Evolutionary conservation across 2,888 invertebrate species (phyloP).

Genomic region (Sphinx pinastri): DNA sequence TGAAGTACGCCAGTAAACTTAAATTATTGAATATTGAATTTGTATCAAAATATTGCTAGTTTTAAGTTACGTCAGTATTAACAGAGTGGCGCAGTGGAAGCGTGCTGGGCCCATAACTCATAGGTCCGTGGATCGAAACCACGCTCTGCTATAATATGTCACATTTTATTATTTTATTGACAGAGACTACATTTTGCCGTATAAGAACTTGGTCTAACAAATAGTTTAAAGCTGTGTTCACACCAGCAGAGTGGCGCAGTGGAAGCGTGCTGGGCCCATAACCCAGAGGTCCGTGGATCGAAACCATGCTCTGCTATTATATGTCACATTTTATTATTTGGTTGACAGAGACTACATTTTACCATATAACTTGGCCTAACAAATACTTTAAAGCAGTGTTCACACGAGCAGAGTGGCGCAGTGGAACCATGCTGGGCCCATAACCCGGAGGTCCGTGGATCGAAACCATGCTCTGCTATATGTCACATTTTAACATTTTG

Average conservation of each 20-base stretch:
- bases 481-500: not conserved
- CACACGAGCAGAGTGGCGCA: conserved; percentile 57
- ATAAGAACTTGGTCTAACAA: not conserved
- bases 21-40: too few species aligned
- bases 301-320: conserved; percentile 90
- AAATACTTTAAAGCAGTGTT: conserved; percentile 17
- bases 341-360: too few species aligned
- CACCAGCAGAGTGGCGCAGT: conserved; percentile 91
- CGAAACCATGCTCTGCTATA: conserved; percentile 92
- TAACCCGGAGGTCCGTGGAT: conserved; percentile 97
- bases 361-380: too few species aligned
- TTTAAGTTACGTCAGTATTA: conserved; percentile 44
- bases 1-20: not conserved
- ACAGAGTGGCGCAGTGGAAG: conserved; percentile 94
- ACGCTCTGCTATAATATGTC: conserved; percentile 86
- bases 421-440: conserved; percentile 93
- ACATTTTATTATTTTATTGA: not conserved
- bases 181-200: too few species aligned
- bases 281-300: conserved; percentile 97
- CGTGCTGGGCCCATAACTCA: conserved; percentile 95
- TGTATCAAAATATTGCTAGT: not conserved
- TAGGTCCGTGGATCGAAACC: conserved; percentile 96
- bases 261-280: conserved; percentile 94
- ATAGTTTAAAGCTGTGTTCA: not conserved
- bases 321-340: too few species aligned